Conservation (phyloP, 2,797 vertebrate species). For the Microctenopoma stevenorrisi region DNA sequence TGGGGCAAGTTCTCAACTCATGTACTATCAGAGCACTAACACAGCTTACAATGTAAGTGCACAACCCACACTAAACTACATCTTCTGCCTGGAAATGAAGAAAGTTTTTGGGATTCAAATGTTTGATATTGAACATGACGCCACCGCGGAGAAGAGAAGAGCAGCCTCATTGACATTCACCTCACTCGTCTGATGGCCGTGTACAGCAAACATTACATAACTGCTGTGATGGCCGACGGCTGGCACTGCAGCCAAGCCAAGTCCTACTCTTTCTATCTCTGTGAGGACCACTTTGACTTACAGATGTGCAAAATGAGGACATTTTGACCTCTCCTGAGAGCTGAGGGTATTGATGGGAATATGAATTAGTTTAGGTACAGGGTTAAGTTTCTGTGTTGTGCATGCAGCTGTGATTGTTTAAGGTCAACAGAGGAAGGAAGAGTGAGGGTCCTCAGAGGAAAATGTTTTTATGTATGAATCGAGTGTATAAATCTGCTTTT, state of each 20-base stretch:
- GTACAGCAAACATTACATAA: constrained; percentile 70
- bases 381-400: neutral
- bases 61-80: constrained; percentile 9
- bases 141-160: constrained; percentile 15
- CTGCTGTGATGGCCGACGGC: constrained; percentile 28
- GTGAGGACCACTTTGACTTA: constrained; percentile 2
- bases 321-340: neutral
- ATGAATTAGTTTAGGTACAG: neutral
- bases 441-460: neutral
- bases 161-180: constrained; percentile 54
- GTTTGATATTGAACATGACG: constrained; percentile 13
- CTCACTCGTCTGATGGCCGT: constrained; percentile 38
- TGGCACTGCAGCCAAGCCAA: constrained; percentile 28
- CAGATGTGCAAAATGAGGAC: neutral
- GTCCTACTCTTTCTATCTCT: neutral
- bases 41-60: neutral
- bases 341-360: neutral
- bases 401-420: neutral
- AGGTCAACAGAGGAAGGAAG: neutral
- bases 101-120: neutral
- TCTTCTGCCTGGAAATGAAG: neutral
- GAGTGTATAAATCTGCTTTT: constrained; percentile 21
- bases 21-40: neutral
- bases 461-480: constrained; percentile 8
- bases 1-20: neutral